Conservation (phyloP, 2,113 vertebrate genomes). For the Tamias sibiricus region DNA sequence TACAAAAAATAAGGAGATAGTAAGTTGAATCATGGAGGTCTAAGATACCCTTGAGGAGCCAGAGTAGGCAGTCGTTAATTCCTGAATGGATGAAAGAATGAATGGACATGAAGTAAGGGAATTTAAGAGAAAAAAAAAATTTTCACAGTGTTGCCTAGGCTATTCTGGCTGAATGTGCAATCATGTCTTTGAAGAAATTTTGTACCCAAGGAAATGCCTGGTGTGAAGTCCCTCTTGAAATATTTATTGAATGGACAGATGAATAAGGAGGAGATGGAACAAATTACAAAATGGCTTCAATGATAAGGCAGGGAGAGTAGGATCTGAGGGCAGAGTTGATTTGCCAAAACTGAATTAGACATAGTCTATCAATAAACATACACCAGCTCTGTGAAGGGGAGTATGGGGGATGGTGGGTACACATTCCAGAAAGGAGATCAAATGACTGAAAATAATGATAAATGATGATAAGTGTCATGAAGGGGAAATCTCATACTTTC, state of each 20-base stretch:
- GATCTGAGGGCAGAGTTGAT: neutral
- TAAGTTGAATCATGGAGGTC: neutral
- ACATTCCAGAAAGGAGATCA: neutral
- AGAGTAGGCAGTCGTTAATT: rapidly evolving
- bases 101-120: neutral
- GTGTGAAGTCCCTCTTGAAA: neutral
- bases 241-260: neutral
- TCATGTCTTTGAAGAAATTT: neutral
- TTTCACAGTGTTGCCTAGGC: neutral
- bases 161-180: neutral
- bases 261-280: neutral
- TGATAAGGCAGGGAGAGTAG: neutral
- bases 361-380: neutral
- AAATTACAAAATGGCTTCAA: constrained; percentile 3
- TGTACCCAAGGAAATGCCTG: neutral
- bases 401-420: neutral
- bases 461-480: neutral
- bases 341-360: neutral
- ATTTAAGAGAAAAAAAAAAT: neutral
- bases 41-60: neutral
- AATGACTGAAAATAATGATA: neutral
- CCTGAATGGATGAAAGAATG: neutral
- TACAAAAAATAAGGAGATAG: neutral
- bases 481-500: neutral
- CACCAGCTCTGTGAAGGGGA: neutral